A percentile compares a stretch with the other conserved stretches of the same genome.
These are phyloP conservation scores for Phalacrocorax carbo DNA, from an alignment of 2,113 vertebrate species.

Conservation along the genomic window DNA sequence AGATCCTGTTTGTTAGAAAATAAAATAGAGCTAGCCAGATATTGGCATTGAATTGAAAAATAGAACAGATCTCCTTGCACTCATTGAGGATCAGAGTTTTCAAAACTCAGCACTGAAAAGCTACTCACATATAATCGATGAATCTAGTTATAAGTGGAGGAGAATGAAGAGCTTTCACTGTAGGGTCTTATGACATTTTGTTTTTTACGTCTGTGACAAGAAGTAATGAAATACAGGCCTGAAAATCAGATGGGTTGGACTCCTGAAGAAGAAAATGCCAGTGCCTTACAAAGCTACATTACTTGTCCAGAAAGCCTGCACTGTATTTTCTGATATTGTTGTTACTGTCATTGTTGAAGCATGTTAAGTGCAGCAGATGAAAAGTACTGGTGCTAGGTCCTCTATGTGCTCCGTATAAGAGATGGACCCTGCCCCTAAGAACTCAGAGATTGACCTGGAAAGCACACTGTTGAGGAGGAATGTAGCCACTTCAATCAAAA, in stretches of 20 bases:
- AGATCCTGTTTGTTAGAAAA: not conserved
- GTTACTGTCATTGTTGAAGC: not conserved
- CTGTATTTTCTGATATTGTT: not conserved
- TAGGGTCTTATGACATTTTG: not conserved
- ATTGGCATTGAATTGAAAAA: not conserved
- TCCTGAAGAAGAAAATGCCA: not conserved
- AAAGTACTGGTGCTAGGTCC: not conserved
- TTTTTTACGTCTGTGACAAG: not conserved
- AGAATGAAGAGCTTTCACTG: not conserved
- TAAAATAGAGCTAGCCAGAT: not conserved
- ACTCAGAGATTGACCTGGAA: not conserved
- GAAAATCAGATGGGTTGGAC: not conserved
- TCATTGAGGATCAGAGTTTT: not conserved
- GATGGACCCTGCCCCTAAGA: not conserved
- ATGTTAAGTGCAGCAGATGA: not conserved
- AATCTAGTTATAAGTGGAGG: not conserved
- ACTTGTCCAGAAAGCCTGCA: not conserved
- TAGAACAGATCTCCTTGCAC: not conserved
- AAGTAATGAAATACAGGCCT: not conserved
- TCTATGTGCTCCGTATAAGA: not conserved
- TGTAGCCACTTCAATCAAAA: not conserved
- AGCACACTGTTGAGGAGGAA: not conserved
- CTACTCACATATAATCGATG: fast-evolving
- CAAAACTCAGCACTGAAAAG: not conserved
- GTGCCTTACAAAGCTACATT: not conserved